Evolutionary conservation across 1,140 invertebrate species (phyloP).

Genomic region (Acromyrmex heyeri): DNA sequence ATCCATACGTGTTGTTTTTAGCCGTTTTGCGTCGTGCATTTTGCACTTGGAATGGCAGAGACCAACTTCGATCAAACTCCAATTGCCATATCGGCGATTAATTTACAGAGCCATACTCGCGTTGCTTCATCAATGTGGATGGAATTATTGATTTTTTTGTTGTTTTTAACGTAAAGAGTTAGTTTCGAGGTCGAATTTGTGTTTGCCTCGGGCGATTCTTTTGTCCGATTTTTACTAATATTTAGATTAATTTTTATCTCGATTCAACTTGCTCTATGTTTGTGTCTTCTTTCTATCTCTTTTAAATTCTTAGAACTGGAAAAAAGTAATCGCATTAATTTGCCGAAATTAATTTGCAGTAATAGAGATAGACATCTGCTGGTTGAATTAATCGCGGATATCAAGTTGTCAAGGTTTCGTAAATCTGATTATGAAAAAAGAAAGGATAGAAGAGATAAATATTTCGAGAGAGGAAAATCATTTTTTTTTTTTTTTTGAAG

Average conservation of each 20-base stretch:
- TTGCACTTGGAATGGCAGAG: not conserved
- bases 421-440: not conserved
- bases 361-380: not conserved
- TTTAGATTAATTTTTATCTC: not conserved
- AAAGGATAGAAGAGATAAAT: not conserved
- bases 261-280: not conserved
- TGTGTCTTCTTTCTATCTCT: too few species aligned
- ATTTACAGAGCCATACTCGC: not conserved
- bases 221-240: not conserved
- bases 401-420: not conserved
- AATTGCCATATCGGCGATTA: not conserved
- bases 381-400: not conserved
- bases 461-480: not conserved
- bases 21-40: not conserved
- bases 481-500: not conserved
- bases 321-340: not conserved
- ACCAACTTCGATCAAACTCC: not conserved
- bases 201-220: not conserved
- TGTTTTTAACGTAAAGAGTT: not conserved
- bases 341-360: not conserved
- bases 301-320: not conserved
- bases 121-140: not conserved
- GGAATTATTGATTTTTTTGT: not conserved
- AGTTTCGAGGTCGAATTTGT: not conserved
- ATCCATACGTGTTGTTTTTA: conserved; percentile 10